Evolutionary conservation across 2,113 vertebrate species (phyloP).

Genomic region (pig (Sus scrofa)): DNA sequence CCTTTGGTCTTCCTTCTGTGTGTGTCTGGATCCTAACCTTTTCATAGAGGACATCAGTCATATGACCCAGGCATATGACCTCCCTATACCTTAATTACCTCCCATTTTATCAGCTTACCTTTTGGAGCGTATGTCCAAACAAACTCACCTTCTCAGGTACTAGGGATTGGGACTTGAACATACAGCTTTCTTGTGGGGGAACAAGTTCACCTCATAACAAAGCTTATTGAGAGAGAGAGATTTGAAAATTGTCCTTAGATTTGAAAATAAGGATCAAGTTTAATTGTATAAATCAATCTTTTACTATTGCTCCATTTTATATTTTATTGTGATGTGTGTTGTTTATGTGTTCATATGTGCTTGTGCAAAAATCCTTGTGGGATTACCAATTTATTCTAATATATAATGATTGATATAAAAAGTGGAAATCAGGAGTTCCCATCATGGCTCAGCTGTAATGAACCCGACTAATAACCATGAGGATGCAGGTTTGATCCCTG

Average conservation of each 20-base stretch:
- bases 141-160: neutral
- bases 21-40: neutral
- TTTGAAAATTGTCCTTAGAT: constrained; percentile 8
- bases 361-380: neutral
- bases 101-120: neutral
- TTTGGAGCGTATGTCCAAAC: neutral
- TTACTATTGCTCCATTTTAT: neutral
- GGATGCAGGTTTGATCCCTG: no score
- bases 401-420: neutral
- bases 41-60: neutral
- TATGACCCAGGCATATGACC: neutral
- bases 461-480: no score
- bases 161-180: neutral
- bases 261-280: constrained; percentile 15
- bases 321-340: neutral
- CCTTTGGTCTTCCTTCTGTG: neutral
- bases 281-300: neutral
- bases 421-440: neutral
- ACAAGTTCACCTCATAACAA: neutral
- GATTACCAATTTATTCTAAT: neutral
- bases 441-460: no score
- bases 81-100: neutral
- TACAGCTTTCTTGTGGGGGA: neutral
- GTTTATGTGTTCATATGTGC: neutral
- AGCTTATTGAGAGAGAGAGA: neutral